Evolutionary conservation across 2,888 invertebrate species (phyloP).

Genomic region (Ochropleura plecta): DNA sequence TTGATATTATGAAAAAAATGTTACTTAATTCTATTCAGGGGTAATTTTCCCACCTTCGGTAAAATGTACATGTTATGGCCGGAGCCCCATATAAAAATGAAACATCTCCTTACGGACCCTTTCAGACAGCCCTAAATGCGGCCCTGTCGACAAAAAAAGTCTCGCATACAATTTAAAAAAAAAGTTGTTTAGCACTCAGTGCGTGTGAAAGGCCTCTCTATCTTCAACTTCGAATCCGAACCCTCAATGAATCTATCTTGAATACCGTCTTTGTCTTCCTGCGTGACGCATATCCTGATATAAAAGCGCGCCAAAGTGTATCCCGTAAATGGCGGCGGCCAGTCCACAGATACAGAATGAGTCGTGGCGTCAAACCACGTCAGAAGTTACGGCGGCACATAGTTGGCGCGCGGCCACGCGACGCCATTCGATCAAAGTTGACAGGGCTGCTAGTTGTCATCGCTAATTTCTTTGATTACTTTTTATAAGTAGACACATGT

Average conservation of each 20-base stretch:
- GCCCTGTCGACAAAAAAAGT: background rate
- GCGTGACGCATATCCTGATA: slow-evolving; percentile 65
- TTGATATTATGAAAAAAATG: no score
- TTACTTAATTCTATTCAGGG: no score
- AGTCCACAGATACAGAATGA: slow-evolving; percentile 73
- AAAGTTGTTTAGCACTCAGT: background rate
- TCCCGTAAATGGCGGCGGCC: slow-evolving; percentile 81
- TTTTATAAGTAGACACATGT: no score
- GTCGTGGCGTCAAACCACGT: slow-evolving; percentile 81
- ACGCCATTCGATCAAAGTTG: slow-evolving; percentile 74
- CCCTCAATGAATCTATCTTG: slow-evolving; percentile 56
- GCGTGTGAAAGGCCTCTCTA: slow-evolving; percentile 30
- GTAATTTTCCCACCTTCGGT: no score
- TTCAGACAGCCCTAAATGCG: slow-evolving; percentile 2
- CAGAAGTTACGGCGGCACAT: slow-evolving; percentile 86
- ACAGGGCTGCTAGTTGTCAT: slow-evolving; percentile 59
- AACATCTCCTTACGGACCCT: slow-evolving; percentile 5
- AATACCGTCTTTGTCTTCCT: slow-evolving; percentile 59
- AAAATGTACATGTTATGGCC: background rate
- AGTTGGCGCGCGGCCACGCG: slow-evolving; percentile 85
- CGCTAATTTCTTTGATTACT: slow-evolving; percentile 42
- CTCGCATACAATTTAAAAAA: background rate
- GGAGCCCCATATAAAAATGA: no score
- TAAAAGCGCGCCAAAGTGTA: slow-evolving; percentile 77
- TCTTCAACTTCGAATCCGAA: slow-evolving; percentile 41